Evolutionary conservation across 1,140 invertebrate genomes (phyloP), one percentile per base, ranked within the genome.

Genomic region (Hydropsyche tenuis): DNA sequence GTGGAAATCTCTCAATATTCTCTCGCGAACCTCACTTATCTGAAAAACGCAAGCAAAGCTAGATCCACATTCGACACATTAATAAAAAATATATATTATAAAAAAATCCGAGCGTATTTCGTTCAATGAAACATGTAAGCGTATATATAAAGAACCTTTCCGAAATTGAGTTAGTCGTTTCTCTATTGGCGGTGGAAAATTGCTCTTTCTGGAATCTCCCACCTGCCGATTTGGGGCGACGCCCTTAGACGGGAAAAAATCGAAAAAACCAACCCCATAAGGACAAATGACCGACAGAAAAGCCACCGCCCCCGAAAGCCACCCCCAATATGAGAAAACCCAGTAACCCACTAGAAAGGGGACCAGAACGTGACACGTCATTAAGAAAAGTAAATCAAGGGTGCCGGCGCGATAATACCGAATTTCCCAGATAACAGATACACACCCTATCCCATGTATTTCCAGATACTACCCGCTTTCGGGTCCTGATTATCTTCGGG

Each of bases 121-220:
- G 37, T n/a, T 65, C 63, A 68, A 68, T 65, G 62, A 73, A 73
- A 73, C 71, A 60, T 66, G 62, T 65, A 23, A 63, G 16, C 25
- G 51, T 45, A 63, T 43, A 65, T 48, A 37, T 9, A 9, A 9
- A 73, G 46, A 27, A 56, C 72, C 72, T 73, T 73, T 73, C 25
- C 42, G 72, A 73, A 69, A 73, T 73, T 73, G 64, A 68, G 72
- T 73, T 73, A 73, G 64, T 63, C 65, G 45, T 69, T 73, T 73
- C 71, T 73, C 46, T 69, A 73, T 69, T 73, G 64, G 65, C 46
- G 63, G 51, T 43, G 23, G 72, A 64, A 73, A 73, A 73, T 73
- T 73, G 72, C 72, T 68, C 48, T 60, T 56, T 56, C 69, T 45
- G 23, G n/a, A 30, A 18, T 70, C 51, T 37, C 25, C 69, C 45